A percentile compares a stretch with the other conserved stretches of the same genome.
These are phyloP conservation scores for Orientallactaga bullata DNA, from an alignment of 2,113 vertebrate species.

Conservation along the genomic window DNA sequence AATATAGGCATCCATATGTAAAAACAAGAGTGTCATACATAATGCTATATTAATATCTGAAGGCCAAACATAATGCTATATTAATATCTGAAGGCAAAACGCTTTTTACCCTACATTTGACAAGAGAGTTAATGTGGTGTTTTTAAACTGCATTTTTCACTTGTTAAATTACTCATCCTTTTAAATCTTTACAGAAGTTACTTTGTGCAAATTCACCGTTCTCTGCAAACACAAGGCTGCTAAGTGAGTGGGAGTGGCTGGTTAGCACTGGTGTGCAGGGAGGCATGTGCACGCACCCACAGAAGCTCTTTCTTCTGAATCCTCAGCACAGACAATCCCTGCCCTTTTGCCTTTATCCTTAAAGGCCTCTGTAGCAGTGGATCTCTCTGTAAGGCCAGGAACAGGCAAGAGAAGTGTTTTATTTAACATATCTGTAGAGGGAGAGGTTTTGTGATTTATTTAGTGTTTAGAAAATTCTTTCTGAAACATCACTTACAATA, in stretches of 20 bases:
- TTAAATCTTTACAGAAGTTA: not conserved
- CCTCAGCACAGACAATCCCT: not conserved
- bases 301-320: not conserved
- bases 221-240: not conserved
- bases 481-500: not conserved
- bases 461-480: slow-evolving; percentile 38
- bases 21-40: not conserved
- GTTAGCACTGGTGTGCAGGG: not conserved
- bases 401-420: slow-evolving; percentile 32
- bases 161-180: not conserved
- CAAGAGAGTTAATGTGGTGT: not conserved
- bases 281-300: not conserved
- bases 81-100: not conserved
- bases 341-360: not conserved
- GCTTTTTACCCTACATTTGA: not conserved
- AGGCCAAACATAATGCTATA: not conserved
- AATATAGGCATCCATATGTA: not conserved
- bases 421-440: slow-evolving; percentile 7
- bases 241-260: not conserved
- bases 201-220: not conserved
- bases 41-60: not conserved
- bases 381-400: not conserved
- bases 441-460: slow-evolving; percentile 20
- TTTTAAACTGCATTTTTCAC: not conserved
- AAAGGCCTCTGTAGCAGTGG: not conserved